phyloP scores from a whole-genome alignment of 2,888 invertebrate species.

The Apodemia mormo region DNA sequence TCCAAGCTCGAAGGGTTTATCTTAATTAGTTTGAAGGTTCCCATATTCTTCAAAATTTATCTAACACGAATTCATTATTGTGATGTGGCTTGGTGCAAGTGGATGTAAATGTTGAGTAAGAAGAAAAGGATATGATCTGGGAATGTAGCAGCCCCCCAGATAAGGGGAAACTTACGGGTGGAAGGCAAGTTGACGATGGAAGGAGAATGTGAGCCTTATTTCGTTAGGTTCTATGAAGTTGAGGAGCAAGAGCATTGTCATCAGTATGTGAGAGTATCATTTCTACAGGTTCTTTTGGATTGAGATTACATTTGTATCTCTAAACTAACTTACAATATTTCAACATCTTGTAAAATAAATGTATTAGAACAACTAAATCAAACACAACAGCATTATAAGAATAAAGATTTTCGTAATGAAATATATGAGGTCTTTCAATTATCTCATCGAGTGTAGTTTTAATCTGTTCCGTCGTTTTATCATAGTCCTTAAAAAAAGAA shows the following conservation, averaged over 20 bases:
- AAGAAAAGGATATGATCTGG: neutral
- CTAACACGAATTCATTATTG: too few species aligned
- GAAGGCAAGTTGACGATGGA: neutral
- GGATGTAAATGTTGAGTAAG: too few species aligned
- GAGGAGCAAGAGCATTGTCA: neutral
- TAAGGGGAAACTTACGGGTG: constrained; percentile 18
- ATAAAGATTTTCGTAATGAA: neutral
- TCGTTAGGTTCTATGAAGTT: constrained; percentile 1
- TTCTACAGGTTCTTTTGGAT: neutral
- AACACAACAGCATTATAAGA: neutral
- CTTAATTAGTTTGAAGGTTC: too few species aligned
- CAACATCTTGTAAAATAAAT: neutral
- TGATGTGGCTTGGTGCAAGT: too few species aligned
- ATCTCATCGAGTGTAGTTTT: neutral
- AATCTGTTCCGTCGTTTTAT: neutral
- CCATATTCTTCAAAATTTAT: too few species aligned
- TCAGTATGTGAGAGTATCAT: neutral
- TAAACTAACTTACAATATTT: neutral
- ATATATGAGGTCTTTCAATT: neutral
- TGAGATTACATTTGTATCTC: neutral
- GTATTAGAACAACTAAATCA: neutral
- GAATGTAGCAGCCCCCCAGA: constrained; percentile 6
- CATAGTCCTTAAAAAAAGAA: neutral
- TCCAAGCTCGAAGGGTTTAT: too few species aligned
- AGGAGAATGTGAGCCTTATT: neutral